A percentile compares a stretch with the other conserved stretches of the same genome.
Conservation (phyloP, 2,113 vertebrate species). For the Sporophila hypoxantha region DNA sequence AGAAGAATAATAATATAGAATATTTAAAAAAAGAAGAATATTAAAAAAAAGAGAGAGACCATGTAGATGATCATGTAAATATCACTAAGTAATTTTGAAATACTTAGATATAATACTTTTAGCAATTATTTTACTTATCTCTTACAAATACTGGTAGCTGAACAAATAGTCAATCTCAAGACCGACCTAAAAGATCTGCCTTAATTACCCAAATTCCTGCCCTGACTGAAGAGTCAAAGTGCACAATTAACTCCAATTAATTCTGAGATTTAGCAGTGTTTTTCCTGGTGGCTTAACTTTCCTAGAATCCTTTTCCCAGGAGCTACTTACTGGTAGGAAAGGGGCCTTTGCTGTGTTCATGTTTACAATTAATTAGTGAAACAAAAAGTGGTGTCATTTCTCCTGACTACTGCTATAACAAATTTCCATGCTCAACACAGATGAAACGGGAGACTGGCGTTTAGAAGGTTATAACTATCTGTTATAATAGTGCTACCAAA, state of each 20-base stretch:
- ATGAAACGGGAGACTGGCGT: neutral
- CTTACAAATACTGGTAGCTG: neutral
- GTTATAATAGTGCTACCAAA: neutral
- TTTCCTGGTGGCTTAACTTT: neutral
- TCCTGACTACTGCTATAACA: neutral
- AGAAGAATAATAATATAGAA: neutral
- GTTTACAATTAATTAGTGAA: neutral
- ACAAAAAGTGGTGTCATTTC: neutral
- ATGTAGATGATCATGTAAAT: neutral
- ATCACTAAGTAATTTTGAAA: neutral
- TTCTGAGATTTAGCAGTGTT: neutral
- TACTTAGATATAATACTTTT: neutral
- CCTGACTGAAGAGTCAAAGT: neutral
- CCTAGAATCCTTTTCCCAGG: neutral
- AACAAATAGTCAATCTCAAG: neutral
- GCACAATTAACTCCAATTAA: neutral
- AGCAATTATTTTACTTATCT: neutral
- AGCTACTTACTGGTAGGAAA: neutral
- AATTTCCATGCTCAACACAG: neutral
- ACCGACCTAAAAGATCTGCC: neutral
- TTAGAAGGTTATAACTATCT: neutral
- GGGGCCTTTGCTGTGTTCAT: neutral
- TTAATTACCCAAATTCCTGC: neutral
- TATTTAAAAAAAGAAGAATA: neutral
- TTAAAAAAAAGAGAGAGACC: no score